A percentile compares a stretch with the other conserved stretches of the same genome.
These are phyloP conservation scores for Patella caerulea DNA, from an alignment of 2,888 invertebrate genomes.

Conservation along the genomic window DNA sequence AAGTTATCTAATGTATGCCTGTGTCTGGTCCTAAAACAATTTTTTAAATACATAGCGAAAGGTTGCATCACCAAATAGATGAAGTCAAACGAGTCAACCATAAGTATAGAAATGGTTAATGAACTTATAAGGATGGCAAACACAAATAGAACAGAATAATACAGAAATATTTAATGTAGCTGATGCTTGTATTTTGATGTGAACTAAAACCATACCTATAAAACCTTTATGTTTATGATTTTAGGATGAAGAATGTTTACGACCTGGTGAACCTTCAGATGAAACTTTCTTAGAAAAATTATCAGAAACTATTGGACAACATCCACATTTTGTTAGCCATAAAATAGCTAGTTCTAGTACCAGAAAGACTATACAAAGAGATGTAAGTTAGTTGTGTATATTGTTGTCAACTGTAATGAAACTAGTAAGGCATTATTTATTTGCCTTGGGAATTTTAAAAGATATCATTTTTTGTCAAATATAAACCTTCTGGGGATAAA, in stretches of 20 bases:
- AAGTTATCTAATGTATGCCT: too few species aligned
- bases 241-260: slow-evolving; percentile 89
- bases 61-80: too few species aligned
- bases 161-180: not conserved
- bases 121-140: not conserved
- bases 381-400: slow-evolving; percentile 74
- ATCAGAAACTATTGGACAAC: slow-evolving; percentile 80
- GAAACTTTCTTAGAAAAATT: slow-evolving; percentile 86
- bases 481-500: too few species aligned
- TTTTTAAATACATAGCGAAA: too few species aligned
- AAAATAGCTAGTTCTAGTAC: slow-evolving; percentile 81
- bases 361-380: slow-evolving; percentile 86
- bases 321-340: slow-evolving; percentile 88
- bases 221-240: not conserved
- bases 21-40: too few species aligned
- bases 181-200: not conserved
- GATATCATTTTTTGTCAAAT: too few species aligned
- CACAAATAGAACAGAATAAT: not conserved
- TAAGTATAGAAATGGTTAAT: too few species aligned
- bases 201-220: too few species aligned
- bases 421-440: too few species aligned
- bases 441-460: too few species aligned
- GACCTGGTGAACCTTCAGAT: slow-evolving; percentile 90
- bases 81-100: too few species aligned
- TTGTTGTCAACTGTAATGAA: too few species aligned